These are phyloP conservation scores for Ariopsis seemanni DNA, from an alignment of 2,113 vertebrate species.

Conservation along the genomic window DNA sequence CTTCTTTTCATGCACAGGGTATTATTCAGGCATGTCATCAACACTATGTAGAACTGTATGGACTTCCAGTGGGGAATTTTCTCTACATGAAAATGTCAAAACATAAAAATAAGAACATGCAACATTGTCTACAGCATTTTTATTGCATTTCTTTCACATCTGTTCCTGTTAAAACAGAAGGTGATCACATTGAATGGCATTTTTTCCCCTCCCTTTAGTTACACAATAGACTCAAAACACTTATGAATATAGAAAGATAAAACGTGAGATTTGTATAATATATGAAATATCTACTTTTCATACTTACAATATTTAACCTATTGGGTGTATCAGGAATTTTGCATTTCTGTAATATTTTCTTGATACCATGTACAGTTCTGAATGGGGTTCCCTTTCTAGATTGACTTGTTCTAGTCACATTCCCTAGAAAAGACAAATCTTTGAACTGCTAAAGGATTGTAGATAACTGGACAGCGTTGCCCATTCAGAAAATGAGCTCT, in stretches of 20 bases:
- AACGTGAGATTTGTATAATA: neutral
- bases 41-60: slow-evolving; percentile 5
- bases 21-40: neutral
- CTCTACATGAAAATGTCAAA: neutral
- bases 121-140: neutral
- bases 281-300: too few relatives aligned
- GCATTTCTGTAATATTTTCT: neutral
- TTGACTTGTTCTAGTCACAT: neutral
- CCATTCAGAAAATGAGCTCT: neutral
- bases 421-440: neutral
- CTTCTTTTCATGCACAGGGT: slow-evolving; percentile 36
- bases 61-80: neutral
- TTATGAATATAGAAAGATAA: neutral
- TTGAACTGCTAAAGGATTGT: too few relatives aligned
- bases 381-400: neutral
- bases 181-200: neutral
- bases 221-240: neutral
- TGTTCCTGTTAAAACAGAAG: neutral
- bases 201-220: neutral
- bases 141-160: neutral
- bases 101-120: neutral
- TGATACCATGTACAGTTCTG: neutral
- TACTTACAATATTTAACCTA: neutral
- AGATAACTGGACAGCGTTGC: too few relatives aligned
- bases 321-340: neutral